Percentiles rank a stretch among this genome's conserved stretches.
Conservation (phyloP, 2,888 invertebrate genomes). For the Neoaliturus tenellus region DNA sequence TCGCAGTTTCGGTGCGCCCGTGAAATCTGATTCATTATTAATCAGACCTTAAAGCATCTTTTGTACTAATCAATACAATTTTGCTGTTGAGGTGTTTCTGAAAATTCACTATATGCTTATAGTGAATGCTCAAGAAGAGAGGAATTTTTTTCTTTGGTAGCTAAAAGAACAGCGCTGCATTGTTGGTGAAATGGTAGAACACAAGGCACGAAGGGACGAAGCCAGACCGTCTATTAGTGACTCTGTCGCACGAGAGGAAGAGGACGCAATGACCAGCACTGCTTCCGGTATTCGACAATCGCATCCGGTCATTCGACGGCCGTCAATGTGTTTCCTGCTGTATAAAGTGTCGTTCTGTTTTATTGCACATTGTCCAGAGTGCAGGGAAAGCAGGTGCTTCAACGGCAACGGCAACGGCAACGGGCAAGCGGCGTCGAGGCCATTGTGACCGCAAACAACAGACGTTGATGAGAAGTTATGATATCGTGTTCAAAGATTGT, state of each 20-base stretch:
- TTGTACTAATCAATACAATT: no score
- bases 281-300: no score
- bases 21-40: no score
- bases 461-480: background rate
- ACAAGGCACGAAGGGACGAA: no score
- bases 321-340: slow-evolving; percentile 46
- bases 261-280: slow-evolving; percentile 30
- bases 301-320: slow-evolving; percentile 13
- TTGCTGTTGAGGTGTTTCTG: no score
- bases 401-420: background rate
- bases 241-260: slow-evolving; percentile 8
- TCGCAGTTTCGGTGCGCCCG: no score
- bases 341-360: slow-evolving; percentile 47
- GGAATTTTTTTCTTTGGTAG: no score
- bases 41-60: no score
- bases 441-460: background rate
- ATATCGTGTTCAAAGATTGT: background rate
- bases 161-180: no score
- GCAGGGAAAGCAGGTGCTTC: slow-evolving; percentile 1
- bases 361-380: slow-evolving; percentile 22
- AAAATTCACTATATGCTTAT: no score
- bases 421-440: background rate
- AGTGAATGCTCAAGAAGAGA: no score
- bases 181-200: no score
- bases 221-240: background rate